These are phyloP conservation scores for Zalophus californianus DNA, from an alignment of 2,797 vertebrate species.

Conservation along the genomic window DNA sequence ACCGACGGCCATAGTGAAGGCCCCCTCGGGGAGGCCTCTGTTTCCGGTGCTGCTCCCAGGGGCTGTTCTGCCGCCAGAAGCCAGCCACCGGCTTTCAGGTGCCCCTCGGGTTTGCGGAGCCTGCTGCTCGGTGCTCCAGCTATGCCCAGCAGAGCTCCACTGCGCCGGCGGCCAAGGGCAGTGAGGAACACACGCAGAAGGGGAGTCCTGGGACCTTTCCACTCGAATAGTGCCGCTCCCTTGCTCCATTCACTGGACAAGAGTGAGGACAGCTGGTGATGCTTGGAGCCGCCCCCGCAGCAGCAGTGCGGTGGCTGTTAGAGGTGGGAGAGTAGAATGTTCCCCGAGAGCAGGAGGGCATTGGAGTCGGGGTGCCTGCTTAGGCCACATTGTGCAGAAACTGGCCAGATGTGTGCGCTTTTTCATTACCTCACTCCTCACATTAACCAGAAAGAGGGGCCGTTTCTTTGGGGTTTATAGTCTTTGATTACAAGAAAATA, in stretches of 20 bases:
- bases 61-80: background rate
- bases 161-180: rapidly evolving
- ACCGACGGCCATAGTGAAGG: rapidly evolving
- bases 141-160: background rate
- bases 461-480: background rate
- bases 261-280: background rate
- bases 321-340: background rate
- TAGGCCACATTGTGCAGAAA: background rate
- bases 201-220: background rate
- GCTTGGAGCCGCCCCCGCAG: background rate
- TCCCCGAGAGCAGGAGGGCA: background rate
- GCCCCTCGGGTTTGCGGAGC: no score
- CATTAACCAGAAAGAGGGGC: background rate
- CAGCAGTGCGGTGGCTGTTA: background rate
- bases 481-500: background rate
- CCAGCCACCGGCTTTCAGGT: background rate
- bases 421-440: background rate
- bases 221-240: background rate
- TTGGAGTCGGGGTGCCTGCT: background rate
- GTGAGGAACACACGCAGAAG: background rate
- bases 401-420: background rate
- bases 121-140: rapidly evolving
- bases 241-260: background rate
- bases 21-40: rapidly evolving
- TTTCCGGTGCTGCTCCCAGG: background rate